Conservation (phyloP, 2,888 invertebrate genomes). For the Oasisia sp. region DNA sequence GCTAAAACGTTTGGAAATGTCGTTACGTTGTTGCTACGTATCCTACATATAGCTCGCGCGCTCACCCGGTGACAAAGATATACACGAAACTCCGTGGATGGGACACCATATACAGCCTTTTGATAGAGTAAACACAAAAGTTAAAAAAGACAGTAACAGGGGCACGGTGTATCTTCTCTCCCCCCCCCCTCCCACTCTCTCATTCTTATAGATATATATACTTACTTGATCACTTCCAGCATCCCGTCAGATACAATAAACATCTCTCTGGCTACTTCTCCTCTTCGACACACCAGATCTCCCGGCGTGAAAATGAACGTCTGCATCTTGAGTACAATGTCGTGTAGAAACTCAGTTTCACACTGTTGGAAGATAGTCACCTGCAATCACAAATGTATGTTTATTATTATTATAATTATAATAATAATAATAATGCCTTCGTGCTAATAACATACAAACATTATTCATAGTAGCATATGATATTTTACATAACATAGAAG, state of each 20-base stretch:
- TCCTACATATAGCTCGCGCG: background rate
- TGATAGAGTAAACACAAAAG: no score
- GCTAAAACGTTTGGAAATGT: no score
- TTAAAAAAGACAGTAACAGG: no score
- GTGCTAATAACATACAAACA: no score
- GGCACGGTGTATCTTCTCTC: background rate
- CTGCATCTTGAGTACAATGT: conserved; percentile 96
- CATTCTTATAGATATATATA: background rate
- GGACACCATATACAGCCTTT: no score
- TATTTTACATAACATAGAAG: no score
- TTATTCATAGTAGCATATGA: no score
- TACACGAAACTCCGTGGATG: no score
- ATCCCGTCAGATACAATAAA: conserved; percentile 98
- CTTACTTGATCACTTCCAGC: conserved; percentile 83
- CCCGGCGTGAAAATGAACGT: conserved; percentile 98
- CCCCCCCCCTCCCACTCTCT: background rate
- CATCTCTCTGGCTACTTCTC: conserved; percentile 95
- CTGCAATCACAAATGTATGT: conserved; percentile 66
- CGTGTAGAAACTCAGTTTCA: conserved; percentile 96
- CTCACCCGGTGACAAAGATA: background rate
- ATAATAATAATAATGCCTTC: no score
- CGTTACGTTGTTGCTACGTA: background rate
- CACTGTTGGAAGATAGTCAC: conserved; percentile 96
- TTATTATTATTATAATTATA: no score
- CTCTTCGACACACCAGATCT: conserved; percentile 94